Evolutionary conservation across 2,888 invertebrate genomes (phyloP), one percentile per base, ranked within the genome.

Genomic region (Drosophila hamatofila): DNA sequence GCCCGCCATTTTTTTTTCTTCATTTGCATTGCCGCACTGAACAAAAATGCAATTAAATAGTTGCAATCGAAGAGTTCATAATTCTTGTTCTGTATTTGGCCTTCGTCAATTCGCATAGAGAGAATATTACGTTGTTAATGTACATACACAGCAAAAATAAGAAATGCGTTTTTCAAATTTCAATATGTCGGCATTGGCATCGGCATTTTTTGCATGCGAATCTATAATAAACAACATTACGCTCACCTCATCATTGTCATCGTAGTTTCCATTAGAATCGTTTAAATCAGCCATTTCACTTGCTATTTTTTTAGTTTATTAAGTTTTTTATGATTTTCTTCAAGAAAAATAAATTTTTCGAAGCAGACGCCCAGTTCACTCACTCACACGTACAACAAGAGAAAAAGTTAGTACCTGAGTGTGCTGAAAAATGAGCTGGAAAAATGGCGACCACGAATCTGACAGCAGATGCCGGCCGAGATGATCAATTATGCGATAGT

Each of bases 261-360:
- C 78, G 74, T 91, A 91, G 74, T 91, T 89, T 65, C 90, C 90
- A 66, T 90, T 90, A 6, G 89, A 90, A 69, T 91, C 88, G 37
- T 88, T 90, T 9, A 81, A 55, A 65, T 83, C 87, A 6, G 87
- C 78, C 91, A 91, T 91, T 66, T 60, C 65, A 42, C 42, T 56
- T 39, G 21, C 35, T 9, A 2, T 48, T 37, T 37, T 57, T 52
- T 64, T 54, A 59, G 42, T 49, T 58, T 44, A 58, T 30, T 49
- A 65, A 56, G 30, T 21, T 11, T 27, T 44, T 9, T 56, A 46
- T 25, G 39, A 25, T 35, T 16, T 55, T 35, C 46, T 46, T 21
- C 33, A 48, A 27, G 44, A 49, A 59, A 66, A 68, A 58, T 41
- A 9, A 39, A 39, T 52, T 63, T 77, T 60, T 51, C 48, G 52